phyloP scores from a whole-genome alignment of 2,797 vertebrate species.

The Microctenopoma stevenorrisi region DNA sequence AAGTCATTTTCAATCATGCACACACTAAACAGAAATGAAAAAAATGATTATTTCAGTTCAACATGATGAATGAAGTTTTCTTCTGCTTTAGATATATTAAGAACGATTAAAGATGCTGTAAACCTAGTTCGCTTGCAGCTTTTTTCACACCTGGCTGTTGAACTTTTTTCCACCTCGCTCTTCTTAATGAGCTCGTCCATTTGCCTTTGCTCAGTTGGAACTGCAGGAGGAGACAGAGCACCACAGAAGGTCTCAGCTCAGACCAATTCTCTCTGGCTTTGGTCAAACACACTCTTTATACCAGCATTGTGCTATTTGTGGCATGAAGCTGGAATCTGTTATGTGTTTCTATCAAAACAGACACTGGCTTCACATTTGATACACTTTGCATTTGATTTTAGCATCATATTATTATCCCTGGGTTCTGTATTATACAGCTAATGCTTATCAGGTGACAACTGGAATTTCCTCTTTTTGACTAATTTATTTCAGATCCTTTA shows the following conservation, averaged over 20 bases:
- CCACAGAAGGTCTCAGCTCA: conserved; percentile 15
- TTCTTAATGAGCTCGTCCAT: not conserved
- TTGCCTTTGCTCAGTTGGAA: not conserved
- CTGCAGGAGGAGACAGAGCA: conserved; percentile 76
- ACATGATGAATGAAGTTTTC: no score
- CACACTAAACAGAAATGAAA: no score
- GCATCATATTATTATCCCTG: not conserved
- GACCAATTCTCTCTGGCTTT: conserved; percentile 9
- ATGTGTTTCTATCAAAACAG: not conserved
- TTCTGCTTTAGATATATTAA: no score
- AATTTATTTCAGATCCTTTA: not conserved
- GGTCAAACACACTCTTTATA: conserved; percentile 24
- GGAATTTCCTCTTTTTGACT: not conserved
- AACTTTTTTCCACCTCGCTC: not conserved
- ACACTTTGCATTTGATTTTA: not conserved
- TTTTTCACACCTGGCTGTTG: no score
- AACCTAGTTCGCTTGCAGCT: no score
- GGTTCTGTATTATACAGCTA: not conserved
- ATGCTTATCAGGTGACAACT: not conserved
- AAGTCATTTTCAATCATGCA: no score
- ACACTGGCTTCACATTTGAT: not conserved
- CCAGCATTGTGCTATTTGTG: conserved; percentile 8
- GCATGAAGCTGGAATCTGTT: conserved; percentile 1
- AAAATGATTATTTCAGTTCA: no score
- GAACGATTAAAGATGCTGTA: no score